A percentile compares a stretch with the other conserved stretches of the same genome.
Evolutionary conservation across 2,888 invertebrate species (phyloP).

Genomic region (Plutella xylostella): DNA sequence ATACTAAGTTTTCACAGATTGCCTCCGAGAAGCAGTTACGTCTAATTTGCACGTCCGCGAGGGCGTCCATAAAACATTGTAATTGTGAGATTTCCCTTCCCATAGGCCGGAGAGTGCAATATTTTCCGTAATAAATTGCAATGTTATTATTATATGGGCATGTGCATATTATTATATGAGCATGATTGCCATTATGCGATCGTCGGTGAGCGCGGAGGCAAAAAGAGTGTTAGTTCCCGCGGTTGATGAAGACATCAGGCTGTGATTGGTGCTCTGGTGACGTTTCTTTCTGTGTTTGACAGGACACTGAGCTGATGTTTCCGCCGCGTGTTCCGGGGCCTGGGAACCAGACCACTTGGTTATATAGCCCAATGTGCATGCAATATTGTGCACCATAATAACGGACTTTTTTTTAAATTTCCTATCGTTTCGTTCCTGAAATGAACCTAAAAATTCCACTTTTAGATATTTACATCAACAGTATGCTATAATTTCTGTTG

Average conservation of each 20-base stretch:
- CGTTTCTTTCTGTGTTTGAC: background rate
- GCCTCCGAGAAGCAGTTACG: background rate
- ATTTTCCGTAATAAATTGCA: conserved; percentile 26
- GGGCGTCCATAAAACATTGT: conserved; percentile 8
- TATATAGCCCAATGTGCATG: no score
- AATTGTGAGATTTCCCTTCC: conserved; percentile 10
- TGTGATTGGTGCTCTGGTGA: no score
- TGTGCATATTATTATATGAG: conserved; percentile 9
- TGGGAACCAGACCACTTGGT: no score
- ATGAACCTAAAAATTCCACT: no score
- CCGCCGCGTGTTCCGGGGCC: no score
- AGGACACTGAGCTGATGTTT: no score
- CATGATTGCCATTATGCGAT: conserved; percentile 9
- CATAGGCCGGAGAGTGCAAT: conserved; percentile 1
- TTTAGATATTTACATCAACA: no score
- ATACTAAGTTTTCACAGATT: conserved; percentile 5
- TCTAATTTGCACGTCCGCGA: conserved; percentile 7
- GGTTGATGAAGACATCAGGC: conserved; percentile 15
- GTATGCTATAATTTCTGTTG: no score
- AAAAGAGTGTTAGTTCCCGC: conserved; percentile 26
- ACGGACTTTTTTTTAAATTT: no score
- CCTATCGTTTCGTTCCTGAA: no score
- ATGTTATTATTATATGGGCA: conserved; percentile 15
- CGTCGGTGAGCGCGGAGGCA: conserved; percentile 18
- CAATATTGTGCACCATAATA: no score